These are phyloP conservation scores for Pseudomyrmex concolor DNA, from an alignment of 1,140 invertebrate species.

Conservation along the genomic window DNA sequence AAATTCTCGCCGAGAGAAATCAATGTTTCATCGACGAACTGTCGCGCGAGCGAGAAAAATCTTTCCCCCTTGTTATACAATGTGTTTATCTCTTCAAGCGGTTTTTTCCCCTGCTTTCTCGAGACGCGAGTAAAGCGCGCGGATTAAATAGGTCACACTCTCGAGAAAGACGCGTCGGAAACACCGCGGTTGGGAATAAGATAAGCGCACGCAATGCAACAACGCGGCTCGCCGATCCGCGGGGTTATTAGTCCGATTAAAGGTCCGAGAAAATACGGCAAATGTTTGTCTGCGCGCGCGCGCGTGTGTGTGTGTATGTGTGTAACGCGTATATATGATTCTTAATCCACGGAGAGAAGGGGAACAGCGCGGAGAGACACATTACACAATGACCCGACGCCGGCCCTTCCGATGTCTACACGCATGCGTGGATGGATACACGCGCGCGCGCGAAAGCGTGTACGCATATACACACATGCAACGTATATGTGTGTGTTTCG, in stretches of 20 bases:
- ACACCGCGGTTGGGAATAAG: too few relatives aligned
- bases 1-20: not conserved
- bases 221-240: not conserved
- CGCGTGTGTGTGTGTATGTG: too few relatives aligned
- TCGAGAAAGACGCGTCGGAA: constrained; percentile 9
- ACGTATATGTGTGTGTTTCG: constrained; percentile 10
- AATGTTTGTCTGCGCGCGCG: not conserved
- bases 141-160: constrained; percentile 19
- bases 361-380: constrained; percentile 17
- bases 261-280: not conserved
- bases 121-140: not conserved
- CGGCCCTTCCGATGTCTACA: constrained; percentile 28
- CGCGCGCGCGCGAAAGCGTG: not conserved
- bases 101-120: not conserved
- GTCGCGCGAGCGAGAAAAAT: not conserved
- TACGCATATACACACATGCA: too few relatives aligned
- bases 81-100: not conserved
- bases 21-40: not conserved
- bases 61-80: not conserved
- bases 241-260: constrained; percentile 43
- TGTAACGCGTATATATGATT: not conserved
- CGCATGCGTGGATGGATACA: constrained; percentile 32
- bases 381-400: constrained; percentile 54
- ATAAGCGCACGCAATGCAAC: not conserved
- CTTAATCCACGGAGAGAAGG: constrained; percentile 20